Percentiles rank a stretch among this genome's conserved stretches.
Evolutionary conservation across 2,888 invertebrate species (phyloP).

Genomic region (Xestia rhomboidea): DNA sequence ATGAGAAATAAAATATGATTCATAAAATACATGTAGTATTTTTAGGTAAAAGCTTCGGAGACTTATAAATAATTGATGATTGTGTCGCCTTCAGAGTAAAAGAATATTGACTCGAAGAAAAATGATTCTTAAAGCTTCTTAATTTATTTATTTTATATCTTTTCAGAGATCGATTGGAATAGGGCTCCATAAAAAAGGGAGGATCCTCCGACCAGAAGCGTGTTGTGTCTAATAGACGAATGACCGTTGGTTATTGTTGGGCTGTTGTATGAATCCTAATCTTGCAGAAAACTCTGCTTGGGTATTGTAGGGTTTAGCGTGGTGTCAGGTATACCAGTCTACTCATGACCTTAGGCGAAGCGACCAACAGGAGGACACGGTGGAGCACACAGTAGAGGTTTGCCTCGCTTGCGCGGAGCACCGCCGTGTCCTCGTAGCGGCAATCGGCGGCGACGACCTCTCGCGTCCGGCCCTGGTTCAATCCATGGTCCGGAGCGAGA

Average conservation of each 20-base stretch:
- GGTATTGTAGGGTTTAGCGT: background rate
- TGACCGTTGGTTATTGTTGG: background rate
- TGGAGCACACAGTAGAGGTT: too few species aligned
- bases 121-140: background rate
- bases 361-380: too few species aligned
- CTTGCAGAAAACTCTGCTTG: background rate
- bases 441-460: too few species aligned
- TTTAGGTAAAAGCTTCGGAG: background rate
- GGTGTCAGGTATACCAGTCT: background rate
- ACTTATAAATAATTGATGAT: constrained; percentile 18
- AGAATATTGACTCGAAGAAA: background rate
- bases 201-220: background rate
- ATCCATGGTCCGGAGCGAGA: too few species aligned
- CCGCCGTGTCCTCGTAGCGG: too few species aligned
- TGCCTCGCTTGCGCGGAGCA: too few species aligned
- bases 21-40: background rate
- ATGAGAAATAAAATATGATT: constrained; percentile 11
- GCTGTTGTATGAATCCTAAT: background rate
- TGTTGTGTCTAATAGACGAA: background rate
- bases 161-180: background rate
- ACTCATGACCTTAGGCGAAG: background rate
- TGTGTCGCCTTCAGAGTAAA: background rate
- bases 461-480: too few species aligned
- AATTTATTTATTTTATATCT: background rate
- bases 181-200: background rate